Conservation (phyloP, 2,797 vertebrate species). For the Mormyrus hasselquistii region DNA sequence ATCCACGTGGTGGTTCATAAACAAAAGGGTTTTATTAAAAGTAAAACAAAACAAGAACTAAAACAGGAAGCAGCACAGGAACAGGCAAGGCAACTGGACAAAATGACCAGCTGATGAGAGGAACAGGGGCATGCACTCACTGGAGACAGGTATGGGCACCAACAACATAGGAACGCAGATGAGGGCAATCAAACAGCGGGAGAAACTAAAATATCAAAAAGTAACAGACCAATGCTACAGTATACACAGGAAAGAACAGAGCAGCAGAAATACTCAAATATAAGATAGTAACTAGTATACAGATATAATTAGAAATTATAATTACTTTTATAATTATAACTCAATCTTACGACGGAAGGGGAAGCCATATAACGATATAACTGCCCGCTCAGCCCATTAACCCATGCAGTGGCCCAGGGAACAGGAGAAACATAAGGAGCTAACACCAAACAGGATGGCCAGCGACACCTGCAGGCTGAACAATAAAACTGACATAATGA, state of each 20-base stretch:
- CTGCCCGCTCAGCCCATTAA: neutral
- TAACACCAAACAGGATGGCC: neutral
- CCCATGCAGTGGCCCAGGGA: neutral
- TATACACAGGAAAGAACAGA: neutral
- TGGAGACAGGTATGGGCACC: neutral
- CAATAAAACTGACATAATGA: neutral
- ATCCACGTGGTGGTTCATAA: neutral
- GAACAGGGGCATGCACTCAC: neutral
- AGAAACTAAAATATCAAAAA: neutral
- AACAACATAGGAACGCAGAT: neutral
- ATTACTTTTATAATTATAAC: neutral
- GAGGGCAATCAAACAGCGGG: neutral
- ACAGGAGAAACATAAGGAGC: neutral
- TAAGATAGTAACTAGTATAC: neutral
- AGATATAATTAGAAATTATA: neutral
- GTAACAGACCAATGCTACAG: neutral
- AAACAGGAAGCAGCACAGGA: neutral
- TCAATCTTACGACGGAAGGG: neutral
- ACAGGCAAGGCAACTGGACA: neutral
- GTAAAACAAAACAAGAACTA: neutral
- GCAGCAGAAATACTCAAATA: neutral
- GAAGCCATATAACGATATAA: neutral
- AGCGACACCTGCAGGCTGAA: neutral
- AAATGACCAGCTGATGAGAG: neutral
- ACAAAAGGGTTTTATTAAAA: neutral